phyloP scores from a whole-genome alignment of 2,888 invertebrate genomes.

The Drosophila conformis region DNA sequence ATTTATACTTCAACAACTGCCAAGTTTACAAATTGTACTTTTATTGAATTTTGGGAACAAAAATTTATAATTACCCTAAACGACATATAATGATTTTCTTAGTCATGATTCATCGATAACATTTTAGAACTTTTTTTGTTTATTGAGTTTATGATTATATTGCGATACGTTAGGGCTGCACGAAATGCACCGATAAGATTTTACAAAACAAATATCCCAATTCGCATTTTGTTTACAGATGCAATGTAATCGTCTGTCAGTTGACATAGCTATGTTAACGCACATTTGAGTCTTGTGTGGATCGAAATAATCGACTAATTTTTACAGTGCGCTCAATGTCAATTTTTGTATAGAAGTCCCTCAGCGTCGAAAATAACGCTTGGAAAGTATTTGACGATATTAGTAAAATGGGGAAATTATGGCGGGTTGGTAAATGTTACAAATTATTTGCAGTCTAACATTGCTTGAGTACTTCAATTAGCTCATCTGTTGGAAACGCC shows the following conservation, averaged over 20 bases:
- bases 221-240: not conserved
- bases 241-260: not conserved
- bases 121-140: not conserved
- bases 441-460: constrained; percentile 45
- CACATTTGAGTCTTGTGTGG: not conserved
- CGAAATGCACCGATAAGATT: not conserved
- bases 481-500: constrained; percentile 14
- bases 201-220: constrained; percentile 1
- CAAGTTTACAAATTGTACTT: not conserved
- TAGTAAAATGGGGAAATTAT: constrained; percentile 53
- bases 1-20: not conserved
- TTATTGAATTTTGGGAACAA: not conserved
- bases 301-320: not conserved
- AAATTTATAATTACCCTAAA: not conserved
- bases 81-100: not conserved
- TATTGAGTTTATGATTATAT: constrained; percentile 7
- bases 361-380: constrained; percentile 50
- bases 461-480: constrained; percentile 38
- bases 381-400: constrained; percentile 55
- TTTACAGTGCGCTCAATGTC: not conserved
- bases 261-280: constrained; percentile 6
- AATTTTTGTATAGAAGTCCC: constrained; percentile 32
- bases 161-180: constrained; percentile 5
- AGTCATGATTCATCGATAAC: constrained; percentile 14
- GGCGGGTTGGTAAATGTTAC: constrained; percentile 46